Conservation (phyloP, 2,113 vertebrate species). For the Saccopteryx leptura region DNA sequence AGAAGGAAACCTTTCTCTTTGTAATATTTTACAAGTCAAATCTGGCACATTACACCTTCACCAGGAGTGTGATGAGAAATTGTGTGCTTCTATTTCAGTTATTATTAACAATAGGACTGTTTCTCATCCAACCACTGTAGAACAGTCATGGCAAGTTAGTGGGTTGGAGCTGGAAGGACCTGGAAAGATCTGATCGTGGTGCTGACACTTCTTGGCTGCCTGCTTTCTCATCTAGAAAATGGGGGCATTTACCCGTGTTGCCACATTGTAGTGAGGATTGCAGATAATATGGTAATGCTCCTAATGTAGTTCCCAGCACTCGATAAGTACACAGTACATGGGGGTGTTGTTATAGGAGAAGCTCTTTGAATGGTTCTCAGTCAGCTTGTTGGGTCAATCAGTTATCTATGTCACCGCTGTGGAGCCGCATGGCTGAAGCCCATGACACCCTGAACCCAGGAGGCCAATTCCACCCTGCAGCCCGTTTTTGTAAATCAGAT, state of each 20-base stretch:
- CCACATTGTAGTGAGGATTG: neutral
- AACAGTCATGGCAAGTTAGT: too few relatives aligned
- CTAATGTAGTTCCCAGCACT: neutral
- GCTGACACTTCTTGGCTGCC: neutral
- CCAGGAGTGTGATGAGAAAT: neutral
- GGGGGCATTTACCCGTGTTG: neutral
- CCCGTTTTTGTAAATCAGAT: neutral
- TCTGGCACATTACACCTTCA: neutral
- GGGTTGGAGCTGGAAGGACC: neutral
- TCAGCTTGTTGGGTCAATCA: neutral
- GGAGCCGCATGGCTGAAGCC: neutral
- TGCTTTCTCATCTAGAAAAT: neutral
- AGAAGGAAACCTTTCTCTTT: neutral
- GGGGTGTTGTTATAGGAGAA: neutral
- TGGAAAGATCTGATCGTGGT: neutral
- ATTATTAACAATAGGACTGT: neutral
- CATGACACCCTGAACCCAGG: neutral
- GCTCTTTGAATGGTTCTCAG: neutral
- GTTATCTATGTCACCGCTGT: neutral
- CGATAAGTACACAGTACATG: fast-evolving
- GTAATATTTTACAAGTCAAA: neutral
- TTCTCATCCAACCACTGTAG: neutral
- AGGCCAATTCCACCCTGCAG: neutral
- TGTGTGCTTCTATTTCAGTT: neutral
- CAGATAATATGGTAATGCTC: neutral